Base-by-base conservation (phyloP, 1,140 invertebrate species). In the Diuraphis noxia region DNA sequence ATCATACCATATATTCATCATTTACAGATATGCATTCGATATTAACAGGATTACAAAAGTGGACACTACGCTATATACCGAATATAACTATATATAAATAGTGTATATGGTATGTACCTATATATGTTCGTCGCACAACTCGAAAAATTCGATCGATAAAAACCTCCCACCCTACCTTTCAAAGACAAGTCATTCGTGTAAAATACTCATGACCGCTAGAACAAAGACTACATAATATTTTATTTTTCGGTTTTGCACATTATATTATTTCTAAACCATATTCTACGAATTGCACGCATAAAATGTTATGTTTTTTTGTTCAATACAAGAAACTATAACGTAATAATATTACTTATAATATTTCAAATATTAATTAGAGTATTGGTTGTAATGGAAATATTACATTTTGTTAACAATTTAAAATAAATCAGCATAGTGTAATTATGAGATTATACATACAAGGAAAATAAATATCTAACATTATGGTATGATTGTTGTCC, bases 211-310 rank as follows among this genome's bases (percentile, higher is more conserved):
- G 56, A 72, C 56, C 56, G 56, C 56, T n/a, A 19, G 56, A 72
- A 72, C 56, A 72, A 72, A 72, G 56, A 72, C 56, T 72, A 72
- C 56, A 72, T 72, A n/a, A 72, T 72, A n/a, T n/a, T 72, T 72
- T 72, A 72, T 72, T 72, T 72, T 72, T n/a, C 56, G n/a, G 56
- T 72, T 72, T 72, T 72, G 13, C 56, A n/a, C 30, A 0, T n/a
- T n/a, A n/a, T n/a, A 72, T 72, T 72, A 72, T 17, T 17, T 6
- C 13, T n/a, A 72, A 4, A 63, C n/a, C 10, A 63, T 49, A 23
- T 46, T 21, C 19, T n/a, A n/a, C 56, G 5, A n/a, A 72, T n/a
- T 10, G 30, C 30, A 13, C 56, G 30, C 17, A 63, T 30, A 56
- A 23, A 30, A 56, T 63, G 9, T 30, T n/a, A n/a, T 17, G 10